Conservation (phyloP, 2,113 vertebrate genomes). For the Callocephalon fimbriatum region DNA sequence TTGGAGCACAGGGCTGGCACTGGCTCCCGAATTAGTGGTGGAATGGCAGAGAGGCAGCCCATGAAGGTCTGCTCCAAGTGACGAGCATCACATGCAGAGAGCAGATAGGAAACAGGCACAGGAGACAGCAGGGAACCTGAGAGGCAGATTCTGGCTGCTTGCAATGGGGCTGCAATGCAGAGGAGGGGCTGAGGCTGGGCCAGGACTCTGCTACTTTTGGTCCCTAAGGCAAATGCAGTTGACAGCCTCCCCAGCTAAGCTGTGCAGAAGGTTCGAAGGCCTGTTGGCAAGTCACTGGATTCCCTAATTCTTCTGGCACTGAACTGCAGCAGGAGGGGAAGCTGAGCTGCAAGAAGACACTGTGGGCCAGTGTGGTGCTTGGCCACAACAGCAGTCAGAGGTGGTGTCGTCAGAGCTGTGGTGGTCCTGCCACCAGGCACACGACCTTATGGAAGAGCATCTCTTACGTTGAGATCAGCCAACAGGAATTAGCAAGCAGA, state of each 20-base stretch:
- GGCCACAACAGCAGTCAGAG: background rate
- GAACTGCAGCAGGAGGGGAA: background rate
- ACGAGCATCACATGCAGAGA: background rate
- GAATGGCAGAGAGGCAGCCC: background rate
- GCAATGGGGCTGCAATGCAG: background rate
- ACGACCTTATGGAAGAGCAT: background rate
- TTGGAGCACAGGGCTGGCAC: background rate
- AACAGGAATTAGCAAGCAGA: background rate
- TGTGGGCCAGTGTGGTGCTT: fast-evolving
- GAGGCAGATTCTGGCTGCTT: background rate
- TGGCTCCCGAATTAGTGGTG: background rate
- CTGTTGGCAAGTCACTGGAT: background rate
- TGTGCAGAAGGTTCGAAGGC: background rate
- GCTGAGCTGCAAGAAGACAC: background rate
- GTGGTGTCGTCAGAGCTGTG: background rate
- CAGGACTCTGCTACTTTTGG: background rate
- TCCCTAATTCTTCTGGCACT: background rate
- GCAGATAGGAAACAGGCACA: background rate
- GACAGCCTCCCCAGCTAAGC: background rate
- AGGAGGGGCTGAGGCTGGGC: background rate
- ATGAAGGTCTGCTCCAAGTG: background rate
- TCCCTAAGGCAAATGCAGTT: background rate
- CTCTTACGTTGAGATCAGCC: fast-evolving
- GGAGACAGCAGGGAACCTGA: background rate
- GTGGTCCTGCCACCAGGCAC: background rate